Evolutionary conservation across 1,140 invertebrate species (phyloP), one percentile per base, ranked within the genome.

Genomic region (Calycopis cecrops): DNA sequence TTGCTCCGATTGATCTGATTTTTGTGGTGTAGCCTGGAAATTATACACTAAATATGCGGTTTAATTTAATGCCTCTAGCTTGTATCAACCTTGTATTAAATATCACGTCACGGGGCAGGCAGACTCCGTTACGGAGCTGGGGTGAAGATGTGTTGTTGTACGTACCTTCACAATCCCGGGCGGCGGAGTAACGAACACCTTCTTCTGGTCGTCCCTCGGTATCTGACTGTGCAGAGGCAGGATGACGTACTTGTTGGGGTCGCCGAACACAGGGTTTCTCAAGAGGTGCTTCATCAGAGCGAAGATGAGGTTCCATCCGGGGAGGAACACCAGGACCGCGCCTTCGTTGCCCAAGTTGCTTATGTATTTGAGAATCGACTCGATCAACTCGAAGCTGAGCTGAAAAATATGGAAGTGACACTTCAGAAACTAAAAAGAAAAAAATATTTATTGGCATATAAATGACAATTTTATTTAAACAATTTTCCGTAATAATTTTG

Each of bases 281-380:
- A 93, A 92, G 9, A 99, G 87, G 75, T 95, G 93, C 77, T 94
- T 94, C 92, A 98, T 94, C 7, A 99, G 81, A 0, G 95, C 93
- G 85, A 98, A 98, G 57, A 99, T 99, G 0, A 98, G 78, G 83
- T 96, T 97, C 96, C 96, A 98, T 0, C 97, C 97, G 7, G 97
- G 97, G 0, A 99, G 85, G 79, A 99, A 99, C 1, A 99, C 89
- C 0, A 99, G 82, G 4, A 99, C 93, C 0, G 97, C 96, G 0
- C 97, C 97, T 1, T 92, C 91, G 14, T 93, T 89, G 35, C 91
- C 87, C 51, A 95, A 90, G 0, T 81, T 79, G 62, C 92, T 92
- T 40, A 98, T 96, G 69, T 98, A 93, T 11, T 88, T 73, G 3
- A 98, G 81, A 0, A 99, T 74, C 0, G 93, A 88, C 83, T 97